Evolutionary conservation across 2,113 vertebrate species (phyloP).

Genomic region (Poecilia latipinna): DNA sequence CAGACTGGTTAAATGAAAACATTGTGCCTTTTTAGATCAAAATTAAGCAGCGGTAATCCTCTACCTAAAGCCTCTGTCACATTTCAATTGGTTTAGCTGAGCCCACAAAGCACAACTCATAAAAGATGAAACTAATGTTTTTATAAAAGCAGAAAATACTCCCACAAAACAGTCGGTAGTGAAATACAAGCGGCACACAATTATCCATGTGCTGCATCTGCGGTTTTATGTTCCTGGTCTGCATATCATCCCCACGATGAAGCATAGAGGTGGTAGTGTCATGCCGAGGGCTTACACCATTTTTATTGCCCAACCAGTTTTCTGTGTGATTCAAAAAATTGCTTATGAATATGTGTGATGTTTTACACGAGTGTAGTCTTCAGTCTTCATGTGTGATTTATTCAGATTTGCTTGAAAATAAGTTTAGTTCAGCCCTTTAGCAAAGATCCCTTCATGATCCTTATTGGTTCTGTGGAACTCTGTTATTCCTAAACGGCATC

Average conservation of each 20-base stretch:
- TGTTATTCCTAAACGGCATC: slow-evolving; percentile 64
- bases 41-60: not conserved
- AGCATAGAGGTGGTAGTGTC: not conserved
- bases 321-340: not conserved
- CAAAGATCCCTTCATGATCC: slow-evolving; percentile 8
- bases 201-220: not conserved
- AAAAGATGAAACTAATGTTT: not conserved
- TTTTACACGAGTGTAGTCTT: slow-evolving; percentile 2
- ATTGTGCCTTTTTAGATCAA: not conserved
- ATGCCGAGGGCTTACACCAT: not conserved
- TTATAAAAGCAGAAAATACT: not conserved
- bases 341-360: not conserved
- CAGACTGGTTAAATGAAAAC: not conserved
- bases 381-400: no score
- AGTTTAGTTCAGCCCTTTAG: no score
- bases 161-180: not conserved
- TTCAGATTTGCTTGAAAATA: no score
- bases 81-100: not conserved
- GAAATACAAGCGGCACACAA: no score
- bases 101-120: not conserved
- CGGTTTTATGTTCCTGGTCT: not conserved
- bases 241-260: not conserved
- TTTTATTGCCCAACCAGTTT: not conserved
- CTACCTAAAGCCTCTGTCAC: not conserved
- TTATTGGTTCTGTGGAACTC: slow-evolving; percentile 42